phyloP scores from a whole-genome alignment of 2,113 vertebrate species.

The Sapajus apella region DNA sequence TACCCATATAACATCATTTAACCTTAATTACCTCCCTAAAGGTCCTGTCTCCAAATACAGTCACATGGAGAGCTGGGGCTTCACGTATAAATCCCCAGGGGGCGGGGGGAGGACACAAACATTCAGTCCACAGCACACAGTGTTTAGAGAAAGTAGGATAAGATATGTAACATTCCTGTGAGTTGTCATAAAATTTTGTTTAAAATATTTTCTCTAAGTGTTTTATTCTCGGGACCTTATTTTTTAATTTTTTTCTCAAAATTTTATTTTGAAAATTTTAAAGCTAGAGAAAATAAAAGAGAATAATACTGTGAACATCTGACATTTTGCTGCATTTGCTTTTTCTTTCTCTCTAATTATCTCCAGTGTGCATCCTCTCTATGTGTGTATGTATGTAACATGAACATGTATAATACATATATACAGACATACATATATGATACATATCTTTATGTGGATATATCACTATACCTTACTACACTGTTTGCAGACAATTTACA shows the following conservation, averaged over 20 bases:
- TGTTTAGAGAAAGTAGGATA: background rate
- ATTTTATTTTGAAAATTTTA: slow-evolving; percentile 29
- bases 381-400: no score
- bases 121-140: background rate
- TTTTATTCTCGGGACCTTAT: background rate
- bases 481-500: background rate
- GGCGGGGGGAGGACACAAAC: background rate
- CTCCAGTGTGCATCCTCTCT: background rate
- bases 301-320: background rate
- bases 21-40: background rate
- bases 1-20: background rate
- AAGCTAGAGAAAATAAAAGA: background rate
- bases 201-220: background rate
- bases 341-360: background rate
- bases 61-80: background rate
- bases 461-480: background rate
- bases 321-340: background rate
- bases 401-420: background rate
- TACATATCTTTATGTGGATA: background rate
- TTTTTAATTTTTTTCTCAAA: background rate
- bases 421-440: background rate
- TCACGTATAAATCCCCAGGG: background rate
- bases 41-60: background rate
- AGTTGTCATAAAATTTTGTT: background rate
- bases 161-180: background rate